Base-by-base conservation (phyloP, 2,797 vertebrate species). In the Macrochelys suwanniensis region DNA sequence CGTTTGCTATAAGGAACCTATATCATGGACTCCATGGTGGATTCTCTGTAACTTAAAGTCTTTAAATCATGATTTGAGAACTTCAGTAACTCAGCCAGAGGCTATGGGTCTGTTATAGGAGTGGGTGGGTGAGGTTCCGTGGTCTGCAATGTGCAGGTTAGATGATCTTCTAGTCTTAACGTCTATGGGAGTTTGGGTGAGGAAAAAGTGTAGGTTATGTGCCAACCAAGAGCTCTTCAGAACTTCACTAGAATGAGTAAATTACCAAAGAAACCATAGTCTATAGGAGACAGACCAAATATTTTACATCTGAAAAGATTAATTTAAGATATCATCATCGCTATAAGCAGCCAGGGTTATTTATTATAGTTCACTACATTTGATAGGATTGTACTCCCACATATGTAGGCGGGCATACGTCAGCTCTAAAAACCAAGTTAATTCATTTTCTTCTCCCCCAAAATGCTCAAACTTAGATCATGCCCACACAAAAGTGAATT, bases 301-400 rank as follows among this genome's bases (percentile, higher is more conserved):
- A 31, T 3, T 95, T 94, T 92, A 47, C 83, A 80, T 94, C 80
- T 96, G 79, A 94, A 89, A 89, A 94, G 82, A 89, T 53, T 85
- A 1, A 81, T 82, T 33, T 83, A 87, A 92, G 94, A 91, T 84
- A 54, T 65, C 96, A 90, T 78, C 90, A 23, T 90, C 86, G 53
- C 80, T 89, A 92, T 94, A 93, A 90, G 89, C 95, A 93, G 0
- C 17, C 31, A 94, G 76, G 54, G 90, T 94, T 94, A 89, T 87
- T 96, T 53, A 78, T 93, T 87, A 76, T 61, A 91, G 87, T 21
- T 57, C 42, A 82, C 54, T 81, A 21, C 47, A 82, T 82, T 45
- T 96, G 54, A 85, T 77, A 92, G 89, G 91, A 42, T 8, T 94
- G 21, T 94, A 95, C 93, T 94, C 61, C 80, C 94, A 88, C 92